Evolutionary conservation across 2,797 vertebrate species (phyloP).

Genomic region (Acipenser ruthenus): DNA sequence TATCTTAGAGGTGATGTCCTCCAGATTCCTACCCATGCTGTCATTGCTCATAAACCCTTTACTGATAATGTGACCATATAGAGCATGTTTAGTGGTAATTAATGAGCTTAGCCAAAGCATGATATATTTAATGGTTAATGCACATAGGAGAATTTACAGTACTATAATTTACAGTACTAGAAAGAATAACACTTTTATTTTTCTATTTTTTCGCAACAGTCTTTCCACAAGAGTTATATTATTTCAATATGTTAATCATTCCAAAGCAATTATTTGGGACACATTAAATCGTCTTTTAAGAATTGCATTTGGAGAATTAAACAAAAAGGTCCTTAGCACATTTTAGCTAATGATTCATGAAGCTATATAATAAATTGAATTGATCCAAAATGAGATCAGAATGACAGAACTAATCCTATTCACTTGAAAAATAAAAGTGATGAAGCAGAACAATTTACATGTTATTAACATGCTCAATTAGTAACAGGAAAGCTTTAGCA

Average conservation of each 20-base stretch:
- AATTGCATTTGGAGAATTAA: not conserved
- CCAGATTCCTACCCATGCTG: too few species aligned
- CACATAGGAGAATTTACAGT: too few species aligned
- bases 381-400: not conserved
- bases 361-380: not conserved
- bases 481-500: not conserved
- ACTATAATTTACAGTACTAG: too few species aligned
- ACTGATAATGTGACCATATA: too few species aligned
- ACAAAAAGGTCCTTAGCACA: not conserved
- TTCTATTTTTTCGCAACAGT: too few species aligned
- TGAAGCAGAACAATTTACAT: not conserved
- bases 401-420: not conserved
- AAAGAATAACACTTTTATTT: too few species aligned
- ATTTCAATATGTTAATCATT: not conserved
- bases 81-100: too few species aligned
- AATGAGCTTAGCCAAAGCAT: too few species aligned
- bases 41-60: too few species aligned
- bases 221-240: too few species aligned
- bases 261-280: not conserved
- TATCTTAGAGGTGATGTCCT: too few species aligned
- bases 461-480: not conserved
- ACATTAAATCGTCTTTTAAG: not conserved
- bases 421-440: not conserved
- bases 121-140: too few species aligned
- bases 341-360: slow-evolving; percentile 2